Evolutionary conservation across 2,797 vertebrate species (phyloP), one percentile per base, ranked within the genome.

Genomic region (Enteromius fasciolatus): DNA sequence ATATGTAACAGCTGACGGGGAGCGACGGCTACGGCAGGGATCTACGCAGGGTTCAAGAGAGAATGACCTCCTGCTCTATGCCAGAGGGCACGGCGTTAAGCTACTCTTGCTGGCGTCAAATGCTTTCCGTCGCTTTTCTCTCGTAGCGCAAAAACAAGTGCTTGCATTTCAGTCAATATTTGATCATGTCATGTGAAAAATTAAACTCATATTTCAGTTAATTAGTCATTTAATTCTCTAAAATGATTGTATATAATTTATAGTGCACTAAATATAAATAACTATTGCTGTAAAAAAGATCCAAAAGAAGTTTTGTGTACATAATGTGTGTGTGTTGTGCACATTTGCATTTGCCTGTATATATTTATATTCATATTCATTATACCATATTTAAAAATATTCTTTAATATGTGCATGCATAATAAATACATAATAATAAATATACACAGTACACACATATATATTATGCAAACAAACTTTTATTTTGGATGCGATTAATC

Each of bases 1-100:
- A 82, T 76, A 86, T 85, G 84, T 75, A 79, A 79, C 84, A 86
- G 87, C 87, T 89, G 85, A 81, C 72, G 83, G 73, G 20, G 46
- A 41, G 44, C 4, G 28, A 44, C 2, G 50, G 46, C 68, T 31
- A 61, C 23, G 48, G 41, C 0, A 28, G 64, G 52, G 23, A 41
- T 78, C 44, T 52, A 72, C 54, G 39, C 44, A 61, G 57, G 44
- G 68, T 82, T 69, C 28, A 66, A 57, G 52, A 75, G 77, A 84
- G 75, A 33, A 61, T 76, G 46, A 80, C 68, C 68, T 46, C 23
- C 31, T 41, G 41, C 80, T 33, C 20, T 61, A 10, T 5, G n/a
- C 76, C 66, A 48, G 28, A 72, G 50, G 25, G 69, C 39, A 61
- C 5, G 2, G 1, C 23, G 7, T 75, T 63, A 63, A 81, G 79